Evolutionary conservation across 30 jellyfish, hydroid and myxozoan species (phyloP).

Genomic region (Aurelia sp.): DNA sequence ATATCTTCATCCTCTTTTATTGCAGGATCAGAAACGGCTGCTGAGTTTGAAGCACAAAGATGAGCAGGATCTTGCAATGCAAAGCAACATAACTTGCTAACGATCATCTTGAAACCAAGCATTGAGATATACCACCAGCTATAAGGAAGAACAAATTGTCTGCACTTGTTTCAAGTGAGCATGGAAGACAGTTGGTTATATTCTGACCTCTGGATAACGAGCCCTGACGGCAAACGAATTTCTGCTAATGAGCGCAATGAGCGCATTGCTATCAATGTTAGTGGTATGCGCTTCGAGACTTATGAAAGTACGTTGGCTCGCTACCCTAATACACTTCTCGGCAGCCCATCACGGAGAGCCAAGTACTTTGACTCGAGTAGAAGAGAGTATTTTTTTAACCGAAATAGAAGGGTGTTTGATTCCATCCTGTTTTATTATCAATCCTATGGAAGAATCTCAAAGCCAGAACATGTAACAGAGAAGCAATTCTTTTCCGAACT

Average conservation of each 20-base stretch:
- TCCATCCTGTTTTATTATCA: conserved; percentile 85
- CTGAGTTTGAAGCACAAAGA: no score
- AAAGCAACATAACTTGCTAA: no score
- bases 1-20: no score
- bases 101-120: no score
- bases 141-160: no score
- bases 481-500: conserved; percentile 66
- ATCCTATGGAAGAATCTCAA: conserved; percentile 72
- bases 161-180: no score
- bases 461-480: conserved; percentile 76
- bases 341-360: conserved; percentile 60
- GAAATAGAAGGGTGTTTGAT: conserved; percentile 81
- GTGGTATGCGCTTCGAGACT: conserved; percentile 87
- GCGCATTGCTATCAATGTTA: conserved; percentile 72
- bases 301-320: conserved; percentile 85
- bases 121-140: no score
- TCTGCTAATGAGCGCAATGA: conserved; percentile 42
- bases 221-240: no score
- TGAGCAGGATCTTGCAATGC: no score
- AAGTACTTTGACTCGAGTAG: conserved; percentile 58
- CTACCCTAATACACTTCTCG: conserved; percentile 84
- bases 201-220: no score
- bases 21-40: no score
- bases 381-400: conserved; percentile 68
- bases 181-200: no score